Evolutionary conservation across 2,797 vertebrate genomes (phyloP).

Genomic region (Myotis pilosus): DNA sequence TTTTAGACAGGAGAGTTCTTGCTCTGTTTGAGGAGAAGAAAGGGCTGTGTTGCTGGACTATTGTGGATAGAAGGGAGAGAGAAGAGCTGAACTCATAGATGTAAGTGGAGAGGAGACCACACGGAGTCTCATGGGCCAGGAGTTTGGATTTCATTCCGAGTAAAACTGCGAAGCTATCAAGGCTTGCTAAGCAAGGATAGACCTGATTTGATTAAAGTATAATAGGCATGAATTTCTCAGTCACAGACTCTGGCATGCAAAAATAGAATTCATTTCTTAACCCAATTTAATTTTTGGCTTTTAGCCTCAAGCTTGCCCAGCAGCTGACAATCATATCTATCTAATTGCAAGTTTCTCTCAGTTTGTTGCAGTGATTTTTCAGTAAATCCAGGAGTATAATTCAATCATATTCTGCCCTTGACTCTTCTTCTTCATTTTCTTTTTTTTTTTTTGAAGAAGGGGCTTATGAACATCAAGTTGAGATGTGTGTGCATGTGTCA

Average conservation of each 20-base stretch:
- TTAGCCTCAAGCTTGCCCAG: not conserved
- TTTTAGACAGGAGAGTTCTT: not conserved
- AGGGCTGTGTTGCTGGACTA: not conserved
- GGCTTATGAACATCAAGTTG: not conserved
- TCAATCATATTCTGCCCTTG: not conserved
- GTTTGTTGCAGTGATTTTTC: not conserved
- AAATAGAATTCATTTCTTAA: conserved; percentile 54
- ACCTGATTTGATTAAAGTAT: not conserved
- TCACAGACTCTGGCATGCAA: not conserved
- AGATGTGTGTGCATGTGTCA: not conserved
- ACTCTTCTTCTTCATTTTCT: no score
- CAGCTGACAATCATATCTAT: not conserved
- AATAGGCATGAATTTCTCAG: not conserved
- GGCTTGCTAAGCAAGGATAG: not conserved
- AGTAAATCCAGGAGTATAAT: not conserved
- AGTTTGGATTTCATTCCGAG: not conserved
- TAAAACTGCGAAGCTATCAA: not conserved
- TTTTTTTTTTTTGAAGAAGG: not conserved
- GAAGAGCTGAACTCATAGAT: not conserved
- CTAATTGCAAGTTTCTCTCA: not conserved
- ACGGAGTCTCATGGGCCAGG: not conserved
- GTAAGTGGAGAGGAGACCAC: fast-evolving
- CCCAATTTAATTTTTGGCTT: conserved; percentile 47
- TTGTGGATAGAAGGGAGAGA: no score
- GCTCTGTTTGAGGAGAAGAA: not conserved